Percentiles rank a stretch among this genome's conserved stretches.
phyloP scores from a whole-genome alignment of 2,113 vertebrate genomes.

The Megaptera novaeangliae region DNA sequence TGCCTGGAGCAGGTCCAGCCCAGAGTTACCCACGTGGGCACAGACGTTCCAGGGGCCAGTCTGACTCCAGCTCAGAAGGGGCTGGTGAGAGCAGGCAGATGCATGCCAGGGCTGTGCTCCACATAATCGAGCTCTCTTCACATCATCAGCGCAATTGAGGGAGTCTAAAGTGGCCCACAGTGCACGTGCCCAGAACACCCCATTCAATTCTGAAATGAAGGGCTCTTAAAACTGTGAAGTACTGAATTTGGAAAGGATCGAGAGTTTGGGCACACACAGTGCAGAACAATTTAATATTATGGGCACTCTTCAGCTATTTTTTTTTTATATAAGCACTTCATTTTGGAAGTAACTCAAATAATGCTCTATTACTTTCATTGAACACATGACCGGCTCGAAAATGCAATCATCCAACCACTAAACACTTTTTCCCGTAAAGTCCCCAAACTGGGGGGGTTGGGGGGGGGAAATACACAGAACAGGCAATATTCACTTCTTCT shows the following conservation, averaged over 20 bases:
- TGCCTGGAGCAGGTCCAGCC: not conserved
- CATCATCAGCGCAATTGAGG: slow-evolving; percentile 70
- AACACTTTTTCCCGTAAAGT: not conserved
- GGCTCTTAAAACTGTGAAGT: slow-evolving; percentile 70
- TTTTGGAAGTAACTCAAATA: slow-evolving; percentile 72
- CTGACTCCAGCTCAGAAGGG: slow-evolving; percentile 50
- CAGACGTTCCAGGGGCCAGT: not conserved
- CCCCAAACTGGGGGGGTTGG: not conserved
- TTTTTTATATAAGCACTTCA: slow-evolving; percentile 67
- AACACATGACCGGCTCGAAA: slow-evolving; percentile 63
- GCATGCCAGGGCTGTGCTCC: slow-evolving; percentile 48
- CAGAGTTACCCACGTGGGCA: rapidly evolving
- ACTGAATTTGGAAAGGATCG: slow-evolving; percentile 67
- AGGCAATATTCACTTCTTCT: not conserved
- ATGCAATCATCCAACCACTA: not conserved
- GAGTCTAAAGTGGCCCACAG: slow-evolving; percentile 75
- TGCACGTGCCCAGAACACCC: slow-evolving; percentile 67
- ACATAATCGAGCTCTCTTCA: slow-evolving; percentile 76
- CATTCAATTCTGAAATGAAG: slow-evolving; percentile 79
- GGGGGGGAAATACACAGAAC: not conserved
- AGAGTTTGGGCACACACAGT: slow-evolving; percentile 67
- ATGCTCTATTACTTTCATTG: slow-evolving; percentile 49
- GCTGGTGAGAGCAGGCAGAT: slow-evolving; percentile 47
- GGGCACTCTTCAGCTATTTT: slow-evolving; percentile 53
- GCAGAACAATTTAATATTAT: slow-evolving; percentile 76